Base-by-base conservation (phyloP, 2,888 invertebrate genomes). In the Plebejus anna region DNA sequence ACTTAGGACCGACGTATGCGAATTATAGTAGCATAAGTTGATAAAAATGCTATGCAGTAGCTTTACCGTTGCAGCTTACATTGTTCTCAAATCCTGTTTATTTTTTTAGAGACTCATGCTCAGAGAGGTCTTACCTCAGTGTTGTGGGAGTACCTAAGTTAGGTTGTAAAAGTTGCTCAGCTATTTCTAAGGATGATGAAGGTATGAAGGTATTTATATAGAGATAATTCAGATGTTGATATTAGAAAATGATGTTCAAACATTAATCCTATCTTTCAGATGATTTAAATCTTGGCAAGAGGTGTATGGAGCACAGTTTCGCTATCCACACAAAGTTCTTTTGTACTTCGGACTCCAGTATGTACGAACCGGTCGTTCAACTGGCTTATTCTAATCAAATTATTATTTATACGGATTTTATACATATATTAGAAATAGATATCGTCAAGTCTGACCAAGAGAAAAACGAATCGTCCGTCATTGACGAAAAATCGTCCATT, bases 251-350 rank as follows among this genome's bases (percentile, higher is more conserved):
- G 1, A 55, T 55, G 16, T 55, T 38, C 28, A 51, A 47, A 55
- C 51, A 57, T 13, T 70, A 47, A 72, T 5, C n/a, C 42, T 59
- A 61, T 73, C 59, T 80, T 77, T 59, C 89, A 92, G 88, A 88
- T 89, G 94, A 92, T 84, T 89, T 93, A 79, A 95, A 95, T 82
- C 95, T 95, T 82, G 95, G 96, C 76, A 95, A 96, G 84, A 91
- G 96, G 82, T 99, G 99, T 87, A 92, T 98, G 77, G 96, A 96
- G 85, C 98, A 99, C 88, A 98, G 98, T 85, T 96, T 98, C 82
- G 98, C 98, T 73, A 96, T 98, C 80, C 98, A 99, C 89, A 98
- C 98, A 81, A 97, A 97, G 86, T 98, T 98, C 88, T 97, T 97
- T 85, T 96, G 98, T 82, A 97, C 97, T n/a, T 96, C 97, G 71